These are phyloP conservation scores for Scaptomyza parva DNA, from an alignment of 2,888 invertebrate genomes.

Conservation along the genomic window DNA sequence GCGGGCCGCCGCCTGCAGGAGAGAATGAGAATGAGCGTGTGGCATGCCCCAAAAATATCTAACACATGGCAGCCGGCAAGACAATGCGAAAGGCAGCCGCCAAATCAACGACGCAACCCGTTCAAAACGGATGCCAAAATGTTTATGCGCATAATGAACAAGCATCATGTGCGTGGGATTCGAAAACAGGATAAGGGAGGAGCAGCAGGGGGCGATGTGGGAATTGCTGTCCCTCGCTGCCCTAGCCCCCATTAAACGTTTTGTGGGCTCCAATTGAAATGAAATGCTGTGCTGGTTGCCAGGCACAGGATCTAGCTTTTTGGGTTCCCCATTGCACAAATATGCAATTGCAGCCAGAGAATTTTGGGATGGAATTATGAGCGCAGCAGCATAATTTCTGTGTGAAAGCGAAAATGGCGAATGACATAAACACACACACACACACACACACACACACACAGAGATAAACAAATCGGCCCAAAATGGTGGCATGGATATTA, in stretches of 20 bases:
- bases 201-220: not conserved
- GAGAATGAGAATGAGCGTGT: not conserved
- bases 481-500: conserved; percentile 40
- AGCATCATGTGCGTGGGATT: conserved; percentile 45
- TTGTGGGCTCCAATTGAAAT: conserved; percentile 46
- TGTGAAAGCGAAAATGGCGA: conserved; percentile 70
- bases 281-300: conserved; percentile 66
- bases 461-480: conserved; percentile 36
- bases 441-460: conserved; percentile 18
- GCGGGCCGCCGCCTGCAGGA: conserved; percentile 52
- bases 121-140: conserved; percentile 66
- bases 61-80: conserved; percentile 71
- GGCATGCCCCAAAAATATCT: conserved; percentile 62
- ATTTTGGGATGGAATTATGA: conserved; percentile 64
- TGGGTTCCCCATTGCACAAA: conserved; percentile 30
- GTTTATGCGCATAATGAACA: conserved; percentile 80
- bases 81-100: conserved; percentile 72
- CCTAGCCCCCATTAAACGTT: conserved; percentile 49
- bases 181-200: not conserved
- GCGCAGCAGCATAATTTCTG: conserved; percentile 66
- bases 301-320: conserved; percentile 33
- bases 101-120: conserved; percentile 70
- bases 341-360: conserved; percentile 56
- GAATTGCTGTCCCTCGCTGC: conserved; percentile 7
- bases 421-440: conserved; percentile 37